Percentiles rank a stretch among this genome's conserved stretches.
These are phyloP conservation scores for Turritopsis rubra DNA, from an alignment of 30 jellyfish, hydroid and myxozoan genomes.

Conservation along the genomic window DNA sequence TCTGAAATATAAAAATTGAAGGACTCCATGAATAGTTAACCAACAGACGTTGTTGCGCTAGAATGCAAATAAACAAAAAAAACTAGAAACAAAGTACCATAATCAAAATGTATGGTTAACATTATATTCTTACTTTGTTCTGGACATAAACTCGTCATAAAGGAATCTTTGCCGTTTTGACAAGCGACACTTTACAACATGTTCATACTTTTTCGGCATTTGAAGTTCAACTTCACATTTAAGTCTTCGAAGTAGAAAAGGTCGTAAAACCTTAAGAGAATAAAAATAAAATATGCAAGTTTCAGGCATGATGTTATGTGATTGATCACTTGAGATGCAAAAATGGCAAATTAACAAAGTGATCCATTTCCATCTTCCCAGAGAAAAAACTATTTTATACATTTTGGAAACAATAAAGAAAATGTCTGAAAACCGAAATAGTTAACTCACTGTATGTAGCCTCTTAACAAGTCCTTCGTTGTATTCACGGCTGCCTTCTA, in stretches of 20 bases:
- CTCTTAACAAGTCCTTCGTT: slow-evolving; percentile 77
- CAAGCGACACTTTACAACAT: slow-evolving; percentile 68
- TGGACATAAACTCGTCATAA: slow-evolving; percentile 90
- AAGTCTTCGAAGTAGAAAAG: slow-evolving; percentile 73
- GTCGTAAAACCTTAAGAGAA: slow-evolving; percentile 71
- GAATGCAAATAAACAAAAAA: no score
- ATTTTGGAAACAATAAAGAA: neutral
- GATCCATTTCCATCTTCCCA: no score
- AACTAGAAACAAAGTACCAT: neutral
- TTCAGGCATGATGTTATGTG: no score
- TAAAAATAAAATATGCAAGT: neutral
- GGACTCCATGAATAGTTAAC: no score
- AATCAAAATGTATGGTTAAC: no score
- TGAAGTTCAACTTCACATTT: slow-evolving; percentile 90
- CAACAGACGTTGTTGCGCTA: no score
- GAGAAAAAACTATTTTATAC: no score
- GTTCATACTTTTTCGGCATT: slow-evolving; percentile 90
- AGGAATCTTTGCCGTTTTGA: slow-evolving; percentile 85
- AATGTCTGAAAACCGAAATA: neutral
- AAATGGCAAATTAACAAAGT: no score
- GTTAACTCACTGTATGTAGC: slow-evolving; percentile 63
- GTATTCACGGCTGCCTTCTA: slow-evolving; percentile 95
- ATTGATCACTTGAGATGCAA: no score
- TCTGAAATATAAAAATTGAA: slow-evolving; percentile 26
- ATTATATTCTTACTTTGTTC: slow-evolving; percentile 87